A percentile compares a stretch with the other conserved stretches of the same genome.
Conservation (phyloP, 2,888 invertebrate species). For the Stenotaenia linearis region DNA sequence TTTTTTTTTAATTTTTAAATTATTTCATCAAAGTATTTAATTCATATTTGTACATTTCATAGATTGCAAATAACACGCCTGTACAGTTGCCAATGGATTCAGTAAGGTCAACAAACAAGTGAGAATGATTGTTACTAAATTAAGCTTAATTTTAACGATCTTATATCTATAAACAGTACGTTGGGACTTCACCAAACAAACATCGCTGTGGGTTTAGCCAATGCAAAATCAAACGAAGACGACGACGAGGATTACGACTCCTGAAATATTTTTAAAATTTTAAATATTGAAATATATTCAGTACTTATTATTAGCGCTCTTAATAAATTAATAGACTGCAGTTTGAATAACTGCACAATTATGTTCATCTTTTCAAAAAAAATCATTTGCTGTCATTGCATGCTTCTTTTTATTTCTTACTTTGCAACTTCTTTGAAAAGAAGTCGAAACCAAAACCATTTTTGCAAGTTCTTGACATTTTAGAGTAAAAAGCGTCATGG, state of each 20-base stretch:
- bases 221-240: neutral
- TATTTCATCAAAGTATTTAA: neutral
- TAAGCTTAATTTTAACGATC: too few species aligned
- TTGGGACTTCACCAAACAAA: neutral
- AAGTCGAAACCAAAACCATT: too few species aligned
- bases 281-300: neutral
- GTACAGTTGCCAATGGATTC: neutral
- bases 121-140: too few species aligned
- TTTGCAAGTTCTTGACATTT: too few species aligned
- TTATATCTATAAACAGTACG: neutral
- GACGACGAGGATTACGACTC: conserved; percentile 33
- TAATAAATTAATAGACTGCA: neutral
- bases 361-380: neutral
- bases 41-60: neutral
- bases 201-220: neutral
- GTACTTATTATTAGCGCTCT: neutral
- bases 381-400: neutral
- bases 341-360: neutral
- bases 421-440: too few species aligned
- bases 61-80: neutral
- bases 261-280: neutral
- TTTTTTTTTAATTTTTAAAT: neutral
- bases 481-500: too few species aligned
- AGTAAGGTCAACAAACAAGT: conserved; percentile 18
- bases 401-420: too few species aligned